Percentiles rank a stretch among this genome's conserved stretches.
Conservation (phyloP, 2,888 invertebrate species). For the Steromphala cineraria region DNA sequence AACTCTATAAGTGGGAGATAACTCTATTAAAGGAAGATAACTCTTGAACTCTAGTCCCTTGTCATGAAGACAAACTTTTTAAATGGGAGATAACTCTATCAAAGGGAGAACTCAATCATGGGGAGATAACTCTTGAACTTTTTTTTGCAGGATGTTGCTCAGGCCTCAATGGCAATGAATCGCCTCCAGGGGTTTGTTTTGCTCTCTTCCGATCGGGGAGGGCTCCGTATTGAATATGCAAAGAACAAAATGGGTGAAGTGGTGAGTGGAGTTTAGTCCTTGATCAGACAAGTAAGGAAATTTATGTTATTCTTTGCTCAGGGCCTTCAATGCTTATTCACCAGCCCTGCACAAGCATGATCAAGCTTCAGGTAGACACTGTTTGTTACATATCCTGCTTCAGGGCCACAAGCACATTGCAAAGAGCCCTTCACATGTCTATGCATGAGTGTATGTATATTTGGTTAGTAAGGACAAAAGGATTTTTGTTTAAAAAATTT, state of each 20-base stretch:
- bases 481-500: too few relatives aligned
- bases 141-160: slow-evolving; percentile 83
- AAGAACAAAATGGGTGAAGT: slow-evolving; percentile 98
- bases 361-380: slow-evolving; percentile 10
- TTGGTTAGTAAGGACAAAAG: too few relatives aligned
- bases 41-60: too few relatives aligned
- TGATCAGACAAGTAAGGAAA: slow-evolving; percentile 41
- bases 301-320: slow-evolving; percentile 1
- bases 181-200: slow-evolving; percentile 96
- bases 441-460: too few relatives aligned
- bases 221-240: slow-evolving; percentile 98
- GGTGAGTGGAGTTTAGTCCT: slow-evolving; percentile 51
- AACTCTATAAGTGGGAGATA: too few relatives aligned
- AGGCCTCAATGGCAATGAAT: slow-evolving; percentile 93
- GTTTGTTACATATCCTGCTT: neutral
- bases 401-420: neutral
- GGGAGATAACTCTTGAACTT: neutral
- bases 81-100: too few relatives aligned
- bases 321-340: neutral
- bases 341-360: slow-evolving; percentile 12
- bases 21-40: too few relatives aligned
- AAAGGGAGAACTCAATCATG: too few relatives aligned
- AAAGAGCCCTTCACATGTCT: too few relatives aligned
- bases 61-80: too few relatives aligned
- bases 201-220: slow-evolving; percentile 96